Conservation (phyloP, 2,888 invertebrate genomes). For the Latheticus oryzae region DNA sequence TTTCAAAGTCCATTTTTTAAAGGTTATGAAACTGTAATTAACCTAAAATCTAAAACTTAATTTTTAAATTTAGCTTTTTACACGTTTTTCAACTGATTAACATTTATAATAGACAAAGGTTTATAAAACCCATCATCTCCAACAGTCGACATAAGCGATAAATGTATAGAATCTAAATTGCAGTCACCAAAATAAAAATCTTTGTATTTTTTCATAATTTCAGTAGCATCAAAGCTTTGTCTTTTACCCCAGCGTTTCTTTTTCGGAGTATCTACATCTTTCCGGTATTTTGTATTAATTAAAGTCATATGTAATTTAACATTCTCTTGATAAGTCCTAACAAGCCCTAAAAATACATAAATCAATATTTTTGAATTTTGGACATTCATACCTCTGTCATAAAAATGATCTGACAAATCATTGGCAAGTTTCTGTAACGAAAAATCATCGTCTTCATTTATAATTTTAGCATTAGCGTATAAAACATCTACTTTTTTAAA, state of each 20-base stretch:
- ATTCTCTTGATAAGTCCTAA: constrained; percentile 67
- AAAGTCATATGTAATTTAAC: constrained; percentile 91
- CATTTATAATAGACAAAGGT: constrained; percentile 51
- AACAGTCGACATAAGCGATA: constrained; percentile 72
- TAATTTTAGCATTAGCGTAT: constrained; percentile 75
- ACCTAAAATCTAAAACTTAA: background rate
- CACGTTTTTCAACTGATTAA: constrained; percentile 1
- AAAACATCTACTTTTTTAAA: constrained; percentile 82
- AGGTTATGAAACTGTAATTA: constrained; percentile 8
- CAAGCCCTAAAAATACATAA: no score
- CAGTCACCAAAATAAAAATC: constrained; percentile 80
- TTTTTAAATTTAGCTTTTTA: background rate
- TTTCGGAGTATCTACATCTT: constrained; percentile 40
- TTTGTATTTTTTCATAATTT: constrained; percentile 74
- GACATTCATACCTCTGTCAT: constrained; percentile 69
- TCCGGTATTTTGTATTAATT: constrained; percentile 55
- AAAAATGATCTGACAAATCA: constrained; percentile 71
- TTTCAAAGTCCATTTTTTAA: constrained; percentile 38
- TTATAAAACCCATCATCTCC: constrained; percentile 74
- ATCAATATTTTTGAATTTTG: background rate
- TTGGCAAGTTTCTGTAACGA: constrained; percentile 75
- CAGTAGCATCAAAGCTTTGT: constrained; percentile 73
- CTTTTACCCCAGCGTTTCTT: constrained; percentile 53
- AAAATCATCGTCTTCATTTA: constrained; percentile 65
- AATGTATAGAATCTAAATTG: constrained; percentile 73